Evolutionary conservation across 2,888 invertebrate genomes (phyloP).

Genomic region (Digitonthophagus gazella): DNA sequence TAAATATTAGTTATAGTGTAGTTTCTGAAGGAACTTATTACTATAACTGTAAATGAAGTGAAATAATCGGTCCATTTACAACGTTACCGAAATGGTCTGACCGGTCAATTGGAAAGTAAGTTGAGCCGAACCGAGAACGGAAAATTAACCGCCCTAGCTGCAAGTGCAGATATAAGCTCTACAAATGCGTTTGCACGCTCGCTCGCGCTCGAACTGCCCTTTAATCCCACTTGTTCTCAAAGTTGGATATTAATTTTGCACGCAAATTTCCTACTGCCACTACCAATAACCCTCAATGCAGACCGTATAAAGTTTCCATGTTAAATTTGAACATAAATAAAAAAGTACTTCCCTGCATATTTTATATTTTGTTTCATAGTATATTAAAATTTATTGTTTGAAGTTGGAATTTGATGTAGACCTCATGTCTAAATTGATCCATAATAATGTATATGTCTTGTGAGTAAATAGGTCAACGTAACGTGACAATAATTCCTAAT

Average conservation of each 20-base stretch:
- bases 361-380: too few relatives aligned
- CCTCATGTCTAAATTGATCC: too few relatives aligned
- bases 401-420: too few relatives aligned
- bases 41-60: neutral
- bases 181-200: neutral
- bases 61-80: neutral
- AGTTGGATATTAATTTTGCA: neutral
- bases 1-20: too few relatives aligned
- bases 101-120: neutral
- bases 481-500: constrained; percentile 17
- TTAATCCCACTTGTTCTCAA: neutral
- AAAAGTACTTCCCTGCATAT: neutral
- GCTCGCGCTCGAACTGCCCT: neutral
- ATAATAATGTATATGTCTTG: too few relatives aligned
- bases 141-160: neutral
- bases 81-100: neutral
- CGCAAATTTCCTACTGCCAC: neutral
- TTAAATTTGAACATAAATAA: neutral
- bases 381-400: too few relatives aligned
- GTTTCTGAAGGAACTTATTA: neutral
- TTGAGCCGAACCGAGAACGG: neutral
- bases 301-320: neutral
- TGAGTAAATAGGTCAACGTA: constrained; percentile 2
- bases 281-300: neutral
- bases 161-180: neutral